Evolutionary conservation across 2,797 vertebrate species (phyloP).

Genomic region (Lepus oiostolus): DNA sequence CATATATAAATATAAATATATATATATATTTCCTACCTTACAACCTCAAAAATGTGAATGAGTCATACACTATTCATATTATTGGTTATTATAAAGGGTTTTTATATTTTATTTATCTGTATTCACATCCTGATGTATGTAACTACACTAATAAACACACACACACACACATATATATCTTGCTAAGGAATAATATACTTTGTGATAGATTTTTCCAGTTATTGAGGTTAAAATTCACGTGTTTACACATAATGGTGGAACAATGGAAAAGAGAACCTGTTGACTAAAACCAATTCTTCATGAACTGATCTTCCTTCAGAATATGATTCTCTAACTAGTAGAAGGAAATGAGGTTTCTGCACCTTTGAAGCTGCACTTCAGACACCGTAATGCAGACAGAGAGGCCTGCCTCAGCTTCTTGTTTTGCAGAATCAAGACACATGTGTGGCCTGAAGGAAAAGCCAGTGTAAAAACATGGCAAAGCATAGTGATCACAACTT

Average conservation of each 20-base stretch:
- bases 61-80: neutral
- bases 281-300: neutral
- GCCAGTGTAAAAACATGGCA: rapidly evolving
- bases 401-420: neutral
- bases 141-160: neutral
- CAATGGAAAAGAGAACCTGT: neutral
- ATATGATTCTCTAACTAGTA: neutral
- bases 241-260: neutral
- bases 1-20: neutral
- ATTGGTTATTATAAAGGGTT: neutral
- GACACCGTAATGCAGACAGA: neutral
- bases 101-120: neutral
- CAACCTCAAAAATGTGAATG: neutral
- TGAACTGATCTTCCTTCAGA: neutral
- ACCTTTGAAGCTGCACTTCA: neutral
- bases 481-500: rapidly evolving
- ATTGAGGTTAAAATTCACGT: neutral
- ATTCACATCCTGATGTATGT: neutral
- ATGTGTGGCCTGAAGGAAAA: neutral
- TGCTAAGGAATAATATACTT: neutral
- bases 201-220: neutral
- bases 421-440: conserved; percentile 6
- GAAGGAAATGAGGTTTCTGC: neutral
- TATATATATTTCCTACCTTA: neutral
- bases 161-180: neutral